Conservation (phyloP, 2,888 invertebrate genomes). For the Micoletzkya japonica region DNA sequence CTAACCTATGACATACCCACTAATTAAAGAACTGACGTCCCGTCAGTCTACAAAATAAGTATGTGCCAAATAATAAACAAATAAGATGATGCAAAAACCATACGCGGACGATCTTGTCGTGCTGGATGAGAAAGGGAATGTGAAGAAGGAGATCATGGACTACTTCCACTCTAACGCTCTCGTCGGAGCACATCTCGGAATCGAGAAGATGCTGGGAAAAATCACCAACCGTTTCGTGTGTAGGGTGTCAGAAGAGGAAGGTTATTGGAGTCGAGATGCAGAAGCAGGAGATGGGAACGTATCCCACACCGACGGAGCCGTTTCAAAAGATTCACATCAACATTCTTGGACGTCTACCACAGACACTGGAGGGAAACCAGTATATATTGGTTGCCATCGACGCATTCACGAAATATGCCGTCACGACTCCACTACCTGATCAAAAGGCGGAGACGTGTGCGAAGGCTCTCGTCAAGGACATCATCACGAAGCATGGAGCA, state of each 20-base stretch:
- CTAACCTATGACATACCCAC: too few species aligned
- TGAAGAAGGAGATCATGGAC: too few species aligned
- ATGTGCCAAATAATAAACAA: too few species aligned
- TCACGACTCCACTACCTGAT: constrained; percentile 56
- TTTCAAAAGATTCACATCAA: constrained; percentile 35
- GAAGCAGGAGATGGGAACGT: constrained; percentile 29
- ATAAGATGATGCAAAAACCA: too few species aligned
- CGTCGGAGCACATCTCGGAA: constrained; percentile 38
- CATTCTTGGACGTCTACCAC: constrained; percentile 32
- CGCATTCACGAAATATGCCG: constrained; percentile 37
- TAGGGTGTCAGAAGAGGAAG: constrained; percentile 38
- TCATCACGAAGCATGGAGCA: constrained; percentile 4
- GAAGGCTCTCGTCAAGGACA: neutral
- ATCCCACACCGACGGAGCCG: constrained; percentile 6
- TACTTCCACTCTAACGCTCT: too few species aligned
- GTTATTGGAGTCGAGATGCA: neutral
- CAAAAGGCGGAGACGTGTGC: constrained; percentile 24
- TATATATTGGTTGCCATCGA: constrained; percentile 31
- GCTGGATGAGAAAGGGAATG: too few species aligned
- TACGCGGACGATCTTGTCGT: too few species aligned
- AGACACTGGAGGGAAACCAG: constrained; percentile 29
- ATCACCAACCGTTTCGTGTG: constrained; percentile 32
- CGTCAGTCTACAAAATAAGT: too few species aligned
- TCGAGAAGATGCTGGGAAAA: constrained; percentile 33
- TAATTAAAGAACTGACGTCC: too few species aligned